These are phyloP conservation scores for Ligdia adustata DNA, from an alignment of 2,888 invertebrate species.

Conservation along the genomic window DNA sequence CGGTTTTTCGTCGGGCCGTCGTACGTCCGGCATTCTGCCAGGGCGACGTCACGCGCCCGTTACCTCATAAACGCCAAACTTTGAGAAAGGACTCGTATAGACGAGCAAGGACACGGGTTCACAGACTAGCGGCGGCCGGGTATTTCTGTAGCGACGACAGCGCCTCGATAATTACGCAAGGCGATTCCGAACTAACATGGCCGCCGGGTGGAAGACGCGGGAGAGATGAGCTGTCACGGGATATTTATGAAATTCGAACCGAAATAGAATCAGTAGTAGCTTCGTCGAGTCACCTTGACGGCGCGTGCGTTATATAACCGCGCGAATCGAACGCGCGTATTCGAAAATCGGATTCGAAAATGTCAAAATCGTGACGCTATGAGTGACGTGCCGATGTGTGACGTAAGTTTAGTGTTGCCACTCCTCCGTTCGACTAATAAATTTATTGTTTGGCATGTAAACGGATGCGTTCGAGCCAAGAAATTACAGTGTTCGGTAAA, in stretches of 20 bases:
- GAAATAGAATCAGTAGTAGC: slow-evolving; percentile 80
- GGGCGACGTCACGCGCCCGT: slow-evolving; percentile 70
- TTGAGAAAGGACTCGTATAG: slow-evolving; percentile 80
- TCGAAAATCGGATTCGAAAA: slow-evolving; percentile 66
- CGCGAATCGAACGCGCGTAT: slow-evolving; percentile 54
- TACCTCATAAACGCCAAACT: slow-evolving; percentile 80
- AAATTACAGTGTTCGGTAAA: slow-evolving; percentile 82
- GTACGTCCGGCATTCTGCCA: slow-evolving; percentile 83
- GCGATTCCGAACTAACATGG: slow-evolving; percentile 56
- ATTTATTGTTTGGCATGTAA: slow-evolving; percentile 85
- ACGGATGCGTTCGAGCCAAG: slow-evolving; percentile 84
- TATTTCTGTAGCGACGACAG: slow-evolving; percentile 50
- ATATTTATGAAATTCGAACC: slow-evolving; percentile 83
- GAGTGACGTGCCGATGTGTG: slow-evolving; percentile 72
- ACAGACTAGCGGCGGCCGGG: slow-evolving; percentile 47
- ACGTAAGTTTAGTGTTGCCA: slow-evolving; percentile 76
- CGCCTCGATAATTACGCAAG: slow-evolving; percentile 73
- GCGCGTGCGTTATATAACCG: slow-evolving; percentile 70
- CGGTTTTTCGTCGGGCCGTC: slow-evolving; percentile 63
- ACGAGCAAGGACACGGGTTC: slow-evolving; percentile 78
- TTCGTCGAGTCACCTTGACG: slow-evolving; percentile 81
- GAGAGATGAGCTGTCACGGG: slow-evolving; percentile 82
- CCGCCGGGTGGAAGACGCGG: slow-evolving; percentile 69
- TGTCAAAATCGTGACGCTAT: slow-evolving; percentile 69
- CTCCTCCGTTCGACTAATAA: slow-evolving; percentile 81